Percentiles rank a stretch among this genome's conserved stretches.
These are phyloP conservation scores for Adoxophyes honmai DNA, from an alignment of 1,140 invertebrate genomes.

Conservation along the genomic window DNA sequence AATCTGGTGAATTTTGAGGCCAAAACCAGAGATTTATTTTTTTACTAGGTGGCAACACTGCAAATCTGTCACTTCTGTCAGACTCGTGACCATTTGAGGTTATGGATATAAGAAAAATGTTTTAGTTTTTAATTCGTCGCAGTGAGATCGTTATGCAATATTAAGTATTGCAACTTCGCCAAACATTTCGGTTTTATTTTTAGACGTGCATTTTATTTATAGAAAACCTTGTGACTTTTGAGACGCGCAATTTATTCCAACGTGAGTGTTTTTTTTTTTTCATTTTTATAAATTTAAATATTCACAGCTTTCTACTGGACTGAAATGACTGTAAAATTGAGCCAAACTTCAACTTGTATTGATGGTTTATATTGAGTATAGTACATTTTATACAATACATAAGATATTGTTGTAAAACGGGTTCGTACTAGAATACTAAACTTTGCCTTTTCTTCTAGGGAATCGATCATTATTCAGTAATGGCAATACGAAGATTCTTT, in stretches of 20 bases:
- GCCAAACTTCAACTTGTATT: too few species aligned
- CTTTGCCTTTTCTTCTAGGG: slow-evolving; percentile 31
- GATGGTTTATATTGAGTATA: background rate
- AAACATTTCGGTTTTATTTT: background rate
- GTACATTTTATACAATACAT: background rate
- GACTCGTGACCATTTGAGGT: slow-evolving; percentile 11
- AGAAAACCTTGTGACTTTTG: background rate
- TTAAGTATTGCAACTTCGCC: slow-evolving; percentile 9
- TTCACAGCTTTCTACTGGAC: background rate
- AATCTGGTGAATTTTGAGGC: too few species aligned
- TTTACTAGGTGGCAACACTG: too few species aligned
- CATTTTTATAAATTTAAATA: background rate
- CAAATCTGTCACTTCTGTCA: background rate
- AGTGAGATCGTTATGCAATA: slow-evolving; percentile 3
- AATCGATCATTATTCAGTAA: slow-evolving; percentile 20
- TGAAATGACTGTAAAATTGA: background rate
- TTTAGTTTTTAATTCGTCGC: slow-evolving; percentile 9
- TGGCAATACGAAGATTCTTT: slow-evolving; percentile 39
- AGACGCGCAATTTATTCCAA: too few species aligned
- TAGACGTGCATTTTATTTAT: slow-evolving; percentile 1
- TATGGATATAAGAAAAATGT: slow-evolving; percentile 10
- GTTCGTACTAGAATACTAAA: slow-evolving; percentile 10
- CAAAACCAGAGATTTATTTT: too few species aligned
- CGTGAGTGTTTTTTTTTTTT: slow-evolving; percentile 1
- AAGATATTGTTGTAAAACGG: slow-evolving; percentile 27